Conservation (phyloP, 2,888 invertebrate genomes). For the Alentia gelatinosa region DNA sequence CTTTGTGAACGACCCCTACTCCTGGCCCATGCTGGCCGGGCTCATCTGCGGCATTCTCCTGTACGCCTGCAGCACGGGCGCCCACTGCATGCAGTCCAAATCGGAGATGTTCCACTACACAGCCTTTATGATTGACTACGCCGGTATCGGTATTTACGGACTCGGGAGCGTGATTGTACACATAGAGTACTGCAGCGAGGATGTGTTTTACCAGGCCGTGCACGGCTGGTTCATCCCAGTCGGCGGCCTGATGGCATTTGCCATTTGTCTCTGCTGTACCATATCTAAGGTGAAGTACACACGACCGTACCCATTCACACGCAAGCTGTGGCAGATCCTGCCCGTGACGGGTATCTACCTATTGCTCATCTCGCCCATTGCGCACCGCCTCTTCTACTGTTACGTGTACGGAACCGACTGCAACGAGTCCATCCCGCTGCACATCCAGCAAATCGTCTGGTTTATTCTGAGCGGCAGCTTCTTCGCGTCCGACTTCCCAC, state of each 20-base stretch:
- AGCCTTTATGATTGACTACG: constrained; percentile 79
- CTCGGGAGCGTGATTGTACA: constrained; percentile 79
- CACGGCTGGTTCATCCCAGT: constrained; percentile 71
- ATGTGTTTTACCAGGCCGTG: constrained; percentile 68
- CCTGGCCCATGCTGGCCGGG: constrained; percentile 77
- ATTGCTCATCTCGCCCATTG: constrained; percentile 77
- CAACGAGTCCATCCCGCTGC: constrained; percentile 73
- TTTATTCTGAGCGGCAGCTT: constrained; percentile 77
- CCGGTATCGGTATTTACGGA: constrained; percentile 80
- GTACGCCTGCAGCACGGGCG: constrained; percentile 74
- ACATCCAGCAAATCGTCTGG: constrained; percentile 77
- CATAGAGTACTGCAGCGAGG: constrained; percentile 75
- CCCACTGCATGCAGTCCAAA: constrained; percentile 77
- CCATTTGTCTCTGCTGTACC: constrained; percentile 74
- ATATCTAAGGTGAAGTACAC: constrained; percentile 75
- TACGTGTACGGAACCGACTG: constrained; percentile 67
- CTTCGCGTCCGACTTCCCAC: constrained; percentile 78
- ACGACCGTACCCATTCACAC: constrained; percentile 77
- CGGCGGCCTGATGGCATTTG: constrained; percentile 73
- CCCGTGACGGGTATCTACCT: constrained; percentile 76
- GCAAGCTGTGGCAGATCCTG: constrained; percentile 78
- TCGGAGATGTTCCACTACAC: constrained; percentile 79
- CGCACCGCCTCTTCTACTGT: constrained; percentile 72
- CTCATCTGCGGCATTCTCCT: constrained; percentile 72
- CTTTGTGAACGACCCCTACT: constrained; percentile 74